A percentile compares a stretch with the other conserved stretches of the same genome.
phyloP scores from a whole-genome alignment of 1,140 invertebrate genomes.

The Achroia grisella region DNA sequence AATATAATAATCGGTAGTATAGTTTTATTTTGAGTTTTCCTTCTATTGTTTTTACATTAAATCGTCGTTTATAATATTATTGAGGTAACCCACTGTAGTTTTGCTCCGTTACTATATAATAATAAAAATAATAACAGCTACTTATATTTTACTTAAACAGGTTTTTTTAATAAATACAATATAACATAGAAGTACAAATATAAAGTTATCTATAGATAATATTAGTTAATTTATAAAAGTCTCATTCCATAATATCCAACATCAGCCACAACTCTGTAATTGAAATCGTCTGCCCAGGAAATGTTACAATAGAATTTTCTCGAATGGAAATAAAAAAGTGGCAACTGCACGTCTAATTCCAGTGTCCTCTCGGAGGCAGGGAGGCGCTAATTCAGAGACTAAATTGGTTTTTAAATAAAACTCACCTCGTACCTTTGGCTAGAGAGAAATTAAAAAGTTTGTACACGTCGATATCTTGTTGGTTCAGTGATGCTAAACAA shows the following conservation, averaged over 20 bases:
- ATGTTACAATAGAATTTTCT: slow-evolving; percentile 43
- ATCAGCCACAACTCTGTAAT: slow-evolving; percentile 24
- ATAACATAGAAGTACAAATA: no score
- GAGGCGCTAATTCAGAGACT: slow-evolving; percentile 28
- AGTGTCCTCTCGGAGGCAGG: slow-evolving; percentile 15
- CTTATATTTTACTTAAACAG: no score
- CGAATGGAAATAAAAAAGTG: slow-evolving; percentile 49
- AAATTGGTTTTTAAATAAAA: slow-evolving; percentile 42
- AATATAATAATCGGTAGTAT: no score
- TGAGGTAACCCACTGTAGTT: no score
- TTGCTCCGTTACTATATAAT: no score
- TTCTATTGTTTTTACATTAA: no score
- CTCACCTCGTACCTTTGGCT: not conserved
- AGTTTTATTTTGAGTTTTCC: no score
- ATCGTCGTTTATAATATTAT: no score
- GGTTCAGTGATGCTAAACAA: not conserved
- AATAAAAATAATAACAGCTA: no score
- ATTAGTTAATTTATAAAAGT: slow-evolving; percentile 9
- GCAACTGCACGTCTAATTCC: slow-evolving; percentile 27
- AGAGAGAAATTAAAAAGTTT: not conserved
- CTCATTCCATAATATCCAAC: slow-evolving; percentile 14
- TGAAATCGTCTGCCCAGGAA: slow-evolving; percentile 49
- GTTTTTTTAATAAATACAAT: no score
- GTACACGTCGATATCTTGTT: not conserved
- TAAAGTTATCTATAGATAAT: no score